Conservation (phyloP, 92 coral and sea anemone species). For the Ricordea florida region DNA sequence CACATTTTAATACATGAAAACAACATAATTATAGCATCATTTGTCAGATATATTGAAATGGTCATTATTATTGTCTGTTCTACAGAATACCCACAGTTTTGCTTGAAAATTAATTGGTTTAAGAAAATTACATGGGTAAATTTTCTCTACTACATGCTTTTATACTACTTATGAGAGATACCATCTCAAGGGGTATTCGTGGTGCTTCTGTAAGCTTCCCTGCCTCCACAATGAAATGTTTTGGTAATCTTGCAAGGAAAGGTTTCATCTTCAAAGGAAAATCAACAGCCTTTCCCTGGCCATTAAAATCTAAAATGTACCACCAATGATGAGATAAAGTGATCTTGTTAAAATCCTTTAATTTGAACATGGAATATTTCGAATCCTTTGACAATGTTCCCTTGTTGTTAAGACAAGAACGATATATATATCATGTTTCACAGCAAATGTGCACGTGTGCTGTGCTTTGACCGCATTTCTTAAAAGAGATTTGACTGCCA, state of each 20-base stretch:
- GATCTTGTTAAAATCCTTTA: slow-evolving; percentile 13
- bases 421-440: too few relatives aligned
- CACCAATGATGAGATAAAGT: slow-evolving; percentile 22
- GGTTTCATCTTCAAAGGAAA: slow-evolving; percentile 27
- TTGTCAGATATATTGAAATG: background rate
- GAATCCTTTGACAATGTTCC: too few relatives aligned
- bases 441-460: too few relatives aligned
- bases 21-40: background rate
- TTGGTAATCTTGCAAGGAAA: slow-evolving; percentile 10
- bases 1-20: background rate
- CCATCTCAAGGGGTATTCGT: slow-evolving; percentile 17
- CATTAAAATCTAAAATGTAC: slow-evolving; percentile 2
- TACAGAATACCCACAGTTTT: background rate
- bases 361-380: slow-evolving; percentile 9
- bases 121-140: background rate
- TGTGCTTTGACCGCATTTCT: too few relatives aligned
- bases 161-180: background rate
- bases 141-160: background rate
- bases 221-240: slow-evolving; percentile 12
- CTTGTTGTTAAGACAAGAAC: too few relatives aligned
- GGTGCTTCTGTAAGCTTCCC: slow-evolving; percentile 13
- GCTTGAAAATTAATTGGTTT: background rate
- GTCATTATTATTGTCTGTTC: background rate
- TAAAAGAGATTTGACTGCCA: too few relatives aligned
- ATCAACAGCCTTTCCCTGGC: slow-evolving; percentile 10